These are phyloP conservation scores for Colossoma macropomum DNA, from an alignment of 2,113 vertebrate species.

Conservation along the genomic window DNA sequence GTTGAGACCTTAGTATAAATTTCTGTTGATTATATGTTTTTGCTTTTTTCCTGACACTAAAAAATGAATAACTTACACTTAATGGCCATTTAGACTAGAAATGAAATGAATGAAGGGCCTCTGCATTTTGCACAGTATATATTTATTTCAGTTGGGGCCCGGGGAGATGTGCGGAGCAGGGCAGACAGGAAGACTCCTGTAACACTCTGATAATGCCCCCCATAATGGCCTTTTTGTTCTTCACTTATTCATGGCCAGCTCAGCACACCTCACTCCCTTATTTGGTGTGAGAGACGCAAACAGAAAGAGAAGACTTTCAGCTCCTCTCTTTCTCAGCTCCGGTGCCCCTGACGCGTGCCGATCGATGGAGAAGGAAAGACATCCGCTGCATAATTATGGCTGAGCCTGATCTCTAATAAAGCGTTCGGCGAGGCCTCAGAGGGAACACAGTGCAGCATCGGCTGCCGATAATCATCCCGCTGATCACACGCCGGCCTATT, in stretches of 20 bases:
- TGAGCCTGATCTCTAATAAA: conserved; percentile 70
- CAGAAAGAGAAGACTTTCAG: neutral
- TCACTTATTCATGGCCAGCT: conserved; percentile 6
- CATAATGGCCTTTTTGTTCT: neutral
- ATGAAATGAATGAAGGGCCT: too few relatives aligned
- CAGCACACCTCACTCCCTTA: neutral
- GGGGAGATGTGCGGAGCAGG: too few relatives aligned
- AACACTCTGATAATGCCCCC: neutral
- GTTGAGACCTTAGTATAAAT: too few relatives aligned
- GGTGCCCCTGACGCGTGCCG: conserved; percentile 61
- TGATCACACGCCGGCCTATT: conserved; percentile 16
- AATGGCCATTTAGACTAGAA: too few relatives aligned
- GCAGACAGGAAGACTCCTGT: neutral
- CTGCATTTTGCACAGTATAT: too few relatives aligned
- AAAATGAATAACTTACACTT: too few relatives aligned
- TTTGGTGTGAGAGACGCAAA: neutral
- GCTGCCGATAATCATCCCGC: conserved; percentile 62
- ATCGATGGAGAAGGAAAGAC: conserved; percentile 51
- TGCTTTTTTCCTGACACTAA: too few relatives aligned
- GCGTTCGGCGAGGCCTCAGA: conserved; percentile 55
- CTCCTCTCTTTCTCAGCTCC: conserved; percentile 30
- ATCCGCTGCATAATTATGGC: conserved; percentile 69
- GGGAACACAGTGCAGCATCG: conserved; percentile 45
- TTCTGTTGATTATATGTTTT: too few relatives aligned
- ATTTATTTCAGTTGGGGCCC: too few relatives aligned